phyloP scores from a whole-genome alignment of 1,140 invertebrate genomes.

The Drosophila triauraria region DNA sequence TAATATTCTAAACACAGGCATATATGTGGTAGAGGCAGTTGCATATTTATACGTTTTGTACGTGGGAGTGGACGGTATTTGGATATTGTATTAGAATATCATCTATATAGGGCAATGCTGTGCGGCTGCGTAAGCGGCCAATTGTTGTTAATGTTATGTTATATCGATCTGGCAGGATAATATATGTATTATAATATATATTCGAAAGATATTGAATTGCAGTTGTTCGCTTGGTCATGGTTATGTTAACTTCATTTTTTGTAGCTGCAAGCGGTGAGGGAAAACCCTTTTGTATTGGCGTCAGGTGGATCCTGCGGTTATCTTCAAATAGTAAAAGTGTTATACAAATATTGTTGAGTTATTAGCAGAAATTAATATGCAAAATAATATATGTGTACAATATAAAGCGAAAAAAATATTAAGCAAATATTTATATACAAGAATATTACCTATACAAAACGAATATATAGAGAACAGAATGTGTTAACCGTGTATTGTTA shows the following conservation, averaged over 20 bases:
- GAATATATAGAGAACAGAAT: conserved; percentile 35
- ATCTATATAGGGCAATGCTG: conserved; percentile 58
- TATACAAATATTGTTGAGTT: conserved; percentile 42
- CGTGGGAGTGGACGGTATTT: conserved; percentile 30
- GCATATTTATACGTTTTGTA: conserved; percentile 78
- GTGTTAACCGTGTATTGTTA: conserved; percentile 68
- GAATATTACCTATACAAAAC: conserved; percentile 15
- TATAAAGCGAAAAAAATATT: conserved; percentile 6
- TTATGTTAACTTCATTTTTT: conserved; percentile 6
- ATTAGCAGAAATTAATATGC: conserved; percentile 30
- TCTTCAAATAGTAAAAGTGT: background rate
- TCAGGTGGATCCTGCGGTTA: conserved; percentile 32
- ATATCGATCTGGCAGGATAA: conserved; percentile 43
- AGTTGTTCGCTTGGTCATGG: conserved; percentile 36
- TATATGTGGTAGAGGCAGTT: conserved; percentile 45
- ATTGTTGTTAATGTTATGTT: conserved; percentile 71
- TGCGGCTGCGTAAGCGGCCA: conserved; percentile 45
- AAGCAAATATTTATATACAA: conserved; percentile 32
- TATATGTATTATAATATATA: conserved; percentile 9
- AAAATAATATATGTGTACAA: conserved; percentile 10
- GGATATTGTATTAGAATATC: conserved; percentile 54
- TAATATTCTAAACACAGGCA: conserved; percentile 34
- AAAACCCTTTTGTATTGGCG: conserved; percentile 1
- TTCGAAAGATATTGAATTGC: conserved; percentile 28
- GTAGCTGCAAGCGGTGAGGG: conserved; percentile 20